phyloP scores from a whole-genome alignment of 2,888 invertebrate genomes.

The Sacculina carcini region DNA sequence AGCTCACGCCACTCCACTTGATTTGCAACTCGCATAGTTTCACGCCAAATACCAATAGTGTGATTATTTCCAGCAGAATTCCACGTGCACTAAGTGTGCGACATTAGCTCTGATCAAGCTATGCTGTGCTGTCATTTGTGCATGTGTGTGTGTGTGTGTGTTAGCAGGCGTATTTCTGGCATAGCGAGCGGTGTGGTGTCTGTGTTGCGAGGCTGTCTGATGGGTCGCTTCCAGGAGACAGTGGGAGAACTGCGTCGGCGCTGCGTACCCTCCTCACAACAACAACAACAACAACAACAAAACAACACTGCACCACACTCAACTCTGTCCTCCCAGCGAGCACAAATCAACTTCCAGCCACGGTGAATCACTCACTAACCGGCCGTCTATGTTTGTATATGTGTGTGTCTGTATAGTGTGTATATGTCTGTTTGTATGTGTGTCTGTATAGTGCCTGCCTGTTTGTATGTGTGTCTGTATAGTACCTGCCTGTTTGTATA shows the following conservation, averaged over 20 bases:
- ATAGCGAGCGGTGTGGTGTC: slow-evolving; percentile 40
- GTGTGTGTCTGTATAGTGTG: too few relatives aligned
- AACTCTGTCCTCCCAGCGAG: too few relatives aligned
- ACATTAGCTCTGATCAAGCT: neutral
- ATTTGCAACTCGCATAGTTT: too few relatives aligned
- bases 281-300: too few relatives aligned
- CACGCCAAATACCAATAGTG: too few relatives aligned
- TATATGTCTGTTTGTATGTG: too few relatives aligned
- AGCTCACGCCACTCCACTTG: too few relatives aligned
- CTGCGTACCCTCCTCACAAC: neutral
- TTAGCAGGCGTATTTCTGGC: slow-evolving; percentile 36
- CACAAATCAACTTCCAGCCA: neutral
- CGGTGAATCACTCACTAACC: neutral
- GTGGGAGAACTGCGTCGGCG: slow-evolving; percentile 10
- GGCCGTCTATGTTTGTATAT: too few relatives aligned
- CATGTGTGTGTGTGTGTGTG: slow-evolving; percentile 1
- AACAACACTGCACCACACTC: too few relatives aligned
- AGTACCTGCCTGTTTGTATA: slow-evolving; percentile 40
- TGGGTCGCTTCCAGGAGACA: slow-evolving; percentile 23
- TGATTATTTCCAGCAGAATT: neutral
- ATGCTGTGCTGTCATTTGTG: neutral
- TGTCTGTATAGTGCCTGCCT: too few relatives aligned
- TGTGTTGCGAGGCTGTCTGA: slow-evolving; percentile 37
- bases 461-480: slow-evolving; percentile 18
- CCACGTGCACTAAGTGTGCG: neutral